Base-by-base conservation (phyloP, 2,888 invertebrate species). In the Melieria crassipennis region DNA sequence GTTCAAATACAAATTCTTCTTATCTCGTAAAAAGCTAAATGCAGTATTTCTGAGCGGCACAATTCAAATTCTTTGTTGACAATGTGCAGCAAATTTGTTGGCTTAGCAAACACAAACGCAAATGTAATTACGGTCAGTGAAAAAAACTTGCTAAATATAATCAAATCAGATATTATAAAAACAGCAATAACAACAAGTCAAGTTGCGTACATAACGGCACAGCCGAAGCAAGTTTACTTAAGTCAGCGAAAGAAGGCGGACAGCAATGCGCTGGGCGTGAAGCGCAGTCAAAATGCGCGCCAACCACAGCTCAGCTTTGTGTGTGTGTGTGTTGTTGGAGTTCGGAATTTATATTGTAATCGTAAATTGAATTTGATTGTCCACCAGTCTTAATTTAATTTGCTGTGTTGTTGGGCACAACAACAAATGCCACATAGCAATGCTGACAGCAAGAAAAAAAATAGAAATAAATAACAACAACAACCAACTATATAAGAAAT, bases 351-450 rank as follows among this genome's bases (percentile, higher is more conserved):
- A 65, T 70, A 65, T 61, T 70, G 70, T 70, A 65, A 70, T 70
- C 70, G 70, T 61, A 75, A 74, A 74, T 75, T 74, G 74, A 75
- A 74, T 75, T 73, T 73, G 73, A 74, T 75, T 74, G 75, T 75
- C 73, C 74, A 71, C 70, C 68, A 70, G 65, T 64, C 57, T 73
- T 73, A 65, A 70, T 70, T 70, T 70, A 70, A 70, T 70, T 70
- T 70, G 57, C 58, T 57, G 60, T 61, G 58, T 70, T 70, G 70
- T 70, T 70, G 60, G 65, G 55, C 47, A 69, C 56, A 69, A 62
- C 30, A 30, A 30, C 30, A 1, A 30, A 30, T 30, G 30, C 30
- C 30, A 30, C 30, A 30, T 30, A 30, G 30, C 30, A 30, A 30
- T 30, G 42, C 9, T 60, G 42, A 6, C n/a, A 9, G 43, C 11